These are phyloP conservation scores for Lasioglossum lativentre DNA, from an alignment of 2,888 invertebrate species.

Conservation along the genomic window DNA sequence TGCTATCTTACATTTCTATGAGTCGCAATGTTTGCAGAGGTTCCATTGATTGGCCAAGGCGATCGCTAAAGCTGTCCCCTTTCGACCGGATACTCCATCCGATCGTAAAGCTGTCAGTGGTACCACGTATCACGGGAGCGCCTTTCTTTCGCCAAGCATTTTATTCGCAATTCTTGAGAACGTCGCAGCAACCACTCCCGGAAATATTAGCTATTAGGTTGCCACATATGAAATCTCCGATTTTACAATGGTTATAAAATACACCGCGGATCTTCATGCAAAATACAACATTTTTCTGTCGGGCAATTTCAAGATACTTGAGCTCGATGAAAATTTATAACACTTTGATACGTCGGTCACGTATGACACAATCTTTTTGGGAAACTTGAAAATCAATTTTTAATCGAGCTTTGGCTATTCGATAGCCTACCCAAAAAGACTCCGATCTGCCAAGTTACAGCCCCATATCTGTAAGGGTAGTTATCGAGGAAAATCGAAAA, in stretches of 20 bases:
- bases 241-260: neutral
- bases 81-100: constrained; percentile 13
- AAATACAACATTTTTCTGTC: neutral
- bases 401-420: no score
- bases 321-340: neutral
- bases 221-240: neutral
- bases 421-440: no score
- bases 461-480: no score
- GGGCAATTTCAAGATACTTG: neutral
- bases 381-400: no score
- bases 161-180: constrained; percentile 2
- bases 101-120: constrained; percentile 27
- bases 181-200: neutral
- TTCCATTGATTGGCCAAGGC: constrained; percentile 16
- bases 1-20: constrained; percentile 42
- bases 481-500: no score
- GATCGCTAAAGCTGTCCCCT: constrained; percentile 20
- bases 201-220: neutral
- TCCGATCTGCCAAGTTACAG: no score
- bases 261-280: neutral
- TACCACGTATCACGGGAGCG: constrained; percentile 19
- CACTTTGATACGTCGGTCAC: no score
- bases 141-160: neutral
- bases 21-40: constrained; percentile 27
- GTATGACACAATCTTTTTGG: no score